Evolutionary conservation across 2,888 invertebrate species (phyloP), one percentile per base, ranked within the genome.

Genomic region (Tuberolachnus salignus): DNA sequence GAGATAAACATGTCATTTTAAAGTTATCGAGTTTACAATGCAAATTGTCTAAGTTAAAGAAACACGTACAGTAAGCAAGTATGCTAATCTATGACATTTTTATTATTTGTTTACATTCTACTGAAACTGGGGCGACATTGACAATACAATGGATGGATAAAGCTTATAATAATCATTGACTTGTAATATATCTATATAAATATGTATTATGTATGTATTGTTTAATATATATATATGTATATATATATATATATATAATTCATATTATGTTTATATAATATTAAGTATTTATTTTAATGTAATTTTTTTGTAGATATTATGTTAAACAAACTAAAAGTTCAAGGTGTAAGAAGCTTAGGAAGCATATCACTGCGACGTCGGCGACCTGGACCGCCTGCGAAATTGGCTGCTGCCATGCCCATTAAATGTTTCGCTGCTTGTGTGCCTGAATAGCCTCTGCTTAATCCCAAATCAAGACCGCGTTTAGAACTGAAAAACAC

Each of bases 401-500:
- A 94, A 87, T 94, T 94, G 83, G 95, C 95, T 0, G 94, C 94
- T 59, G 94, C 93, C 72, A 95, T 86, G 4, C 95, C 95, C 92
- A 95, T 93, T 84, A 95, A 89, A 85, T 95, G 95, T 86, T 95
- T 95, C 84, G 95, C 95, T 81, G 94, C 93, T 84, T 94, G 92
- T 44, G 94, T 92, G 0, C 95, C 95, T 61, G 94, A 94, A 87
- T 92, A 94, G 34, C 95, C 95, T 71, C 95, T 92, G 83, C 91
- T 92, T 80, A 96, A 88, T 1, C 96, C 96, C 83, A 95, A 88
- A 85, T 96, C 96, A 82, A 95, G 88, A 51, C 93, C 94, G 26
- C 95, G 91, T 86, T 96, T 96, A 82, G 91, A 90, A 85, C 94
- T 94, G 88, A 8, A 87, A 87, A 81, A 87, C 81, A 61, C 63